Conservation (phyloP, 2,797 vertebrate genomes). For the Eospalax fontanierii region DNA sequence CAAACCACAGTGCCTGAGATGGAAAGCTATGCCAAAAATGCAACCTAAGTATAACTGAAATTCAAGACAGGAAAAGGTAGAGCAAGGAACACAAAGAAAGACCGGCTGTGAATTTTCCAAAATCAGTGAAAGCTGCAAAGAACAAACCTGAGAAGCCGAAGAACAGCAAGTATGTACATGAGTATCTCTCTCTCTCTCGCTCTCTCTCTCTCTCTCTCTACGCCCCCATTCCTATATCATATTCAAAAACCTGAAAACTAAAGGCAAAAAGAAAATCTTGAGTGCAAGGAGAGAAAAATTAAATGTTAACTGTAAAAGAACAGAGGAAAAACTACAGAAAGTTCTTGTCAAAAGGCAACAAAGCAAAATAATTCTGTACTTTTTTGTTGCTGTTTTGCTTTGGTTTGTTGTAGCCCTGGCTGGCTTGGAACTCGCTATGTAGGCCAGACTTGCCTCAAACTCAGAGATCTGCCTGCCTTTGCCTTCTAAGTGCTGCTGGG, state of each 20-base stretch:
- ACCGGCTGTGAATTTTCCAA: conserved; percentile 31
- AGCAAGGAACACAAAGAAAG: not conserved
- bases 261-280: conserved; percentile 16
- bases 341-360: not conserved
- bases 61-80: not conserved
- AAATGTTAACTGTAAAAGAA: conserved; percentile 2
- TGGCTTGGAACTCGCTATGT: too few relatives aligned
- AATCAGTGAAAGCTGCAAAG: conserved; percentile 37
- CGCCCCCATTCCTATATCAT: too few relatives aligned
- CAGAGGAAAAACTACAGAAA: conserved; percentile 17
- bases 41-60: not conserved
- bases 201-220: too few relatives aligned
- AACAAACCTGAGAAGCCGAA: conserved; percentile 38
- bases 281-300: not conserved
- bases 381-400: too few relatives aligned
- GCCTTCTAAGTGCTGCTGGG: too few relatives aligned
- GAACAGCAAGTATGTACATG: not conserved
- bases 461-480: too few relatives aligned
- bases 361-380: not conserved
- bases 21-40: not conserved
- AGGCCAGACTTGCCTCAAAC: too few relatives aligned
- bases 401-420: too few relatives aligned
- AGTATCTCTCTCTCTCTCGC: not conserved
- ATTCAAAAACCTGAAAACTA: conserved; percentile 9
- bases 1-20: not conserved